Conservation (phyloP, 2,888 invertebrate species). For the Oscheius sp. region DNA sequence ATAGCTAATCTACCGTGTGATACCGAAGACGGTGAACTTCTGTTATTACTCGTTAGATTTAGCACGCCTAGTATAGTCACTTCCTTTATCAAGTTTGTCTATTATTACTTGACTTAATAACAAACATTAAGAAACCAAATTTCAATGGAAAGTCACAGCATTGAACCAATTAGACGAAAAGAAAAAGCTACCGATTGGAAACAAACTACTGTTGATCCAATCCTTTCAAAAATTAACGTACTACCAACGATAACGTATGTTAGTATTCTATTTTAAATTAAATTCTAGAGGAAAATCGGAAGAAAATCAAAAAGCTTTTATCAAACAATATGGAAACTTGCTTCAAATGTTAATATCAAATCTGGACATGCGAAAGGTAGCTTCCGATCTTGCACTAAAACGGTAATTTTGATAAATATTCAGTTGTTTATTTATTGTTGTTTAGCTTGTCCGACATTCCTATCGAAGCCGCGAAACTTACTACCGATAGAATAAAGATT, state of each 20-base stretch:
- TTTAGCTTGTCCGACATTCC: not conserved
- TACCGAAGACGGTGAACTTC: not conserved
- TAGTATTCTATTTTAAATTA: not conserved
- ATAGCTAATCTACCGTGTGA: not conserved
- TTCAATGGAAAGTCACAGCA: not conserved
- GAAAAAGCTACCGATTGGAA: not conserved
- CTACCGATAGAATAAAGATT: not conserved
- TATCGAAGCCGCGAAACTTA: not conserved
- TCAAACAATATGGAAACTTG: not conserved
- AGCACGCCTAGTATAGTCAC: not conserved
- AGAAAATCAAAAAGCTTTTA: not conserved
- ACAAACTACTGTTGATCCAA: not conserved
- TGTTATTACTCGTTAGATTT: not conserved
- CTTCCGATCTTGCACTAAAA: not conserved
- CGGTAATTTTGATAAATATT: not conserved
- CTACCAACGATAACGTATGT: not conserved
- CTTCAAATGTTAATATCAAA: not conserved
- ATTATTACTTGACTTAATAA: not conserved
- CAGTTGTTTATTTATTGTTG: not conserved
- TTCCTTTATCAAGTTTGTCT: slow-evolving; percentile 1
- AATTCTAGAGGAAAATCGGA: not conserved
- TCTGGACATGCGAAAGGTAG: not conserved
- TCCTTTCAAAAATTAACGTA: slow-evolving; percentile 1
- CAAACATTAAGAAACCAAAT: not conserved
- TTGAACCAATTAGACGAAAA: not conserved